Percentiles rank a stretch among this genome's conserved stretches.
phyloP scores from a whole-genome alignment of 1,140 invertebrate genomes.

The Goniozus legneri region DNA sequence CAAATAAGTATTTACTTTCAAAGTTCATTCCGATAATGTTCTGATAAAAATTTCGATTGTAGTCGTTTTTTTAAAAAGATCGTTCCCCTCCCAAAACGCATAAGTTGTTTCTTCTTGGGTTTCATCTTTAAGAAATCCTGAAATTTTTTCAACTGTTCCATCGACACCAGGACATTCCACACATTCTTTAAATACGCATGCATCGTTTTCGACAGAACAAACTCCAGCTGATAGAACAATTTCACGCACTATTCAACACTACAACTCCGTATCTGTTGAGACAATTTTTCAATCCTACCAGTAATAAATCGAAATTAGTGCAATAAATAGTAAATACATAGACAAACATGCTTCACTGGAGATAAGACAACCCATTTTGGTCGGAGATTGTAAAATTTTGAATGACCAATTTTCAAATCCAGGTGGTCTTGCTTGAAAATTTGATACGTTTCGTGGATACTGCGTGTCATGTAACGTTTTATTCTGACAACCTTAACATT shows the following conservation, averaged over 20 bases:
- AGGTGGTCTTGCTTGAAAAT: not conserved
- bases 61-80: conserved; percentile 1
- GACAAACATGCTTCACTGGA: not conserved
- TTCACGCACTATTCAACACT: not conserved
- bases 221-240: not conserved
- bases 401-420: not conserved
- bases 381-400: not conserved
- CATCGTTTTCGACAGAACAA: not conserved
- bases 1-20: no score
- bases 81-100: not conserved
- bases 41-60: not conserved
- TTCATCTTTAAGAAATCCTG: no score
- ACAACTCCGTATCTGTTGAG: not conserved
- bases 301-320: conserved; percentile 1
- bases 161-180: not conserved
- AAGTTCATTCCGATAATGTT: not conserved
- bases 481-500: not conserved
- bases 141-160: no score
- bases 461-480: not conserved
- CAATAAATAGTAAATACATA: not conserved
- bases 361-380: not conserved
- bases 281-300: conserved; percentile 1
- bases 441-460: not conserved
- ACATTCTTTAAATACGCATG: conserved; percentile 1
- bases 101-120: not conserved